These are phyloP conservation scores for Diarsia mendica DNA, from an alignment of 2,888 invertebrate species.

Conservation along the genomic window DNA sequence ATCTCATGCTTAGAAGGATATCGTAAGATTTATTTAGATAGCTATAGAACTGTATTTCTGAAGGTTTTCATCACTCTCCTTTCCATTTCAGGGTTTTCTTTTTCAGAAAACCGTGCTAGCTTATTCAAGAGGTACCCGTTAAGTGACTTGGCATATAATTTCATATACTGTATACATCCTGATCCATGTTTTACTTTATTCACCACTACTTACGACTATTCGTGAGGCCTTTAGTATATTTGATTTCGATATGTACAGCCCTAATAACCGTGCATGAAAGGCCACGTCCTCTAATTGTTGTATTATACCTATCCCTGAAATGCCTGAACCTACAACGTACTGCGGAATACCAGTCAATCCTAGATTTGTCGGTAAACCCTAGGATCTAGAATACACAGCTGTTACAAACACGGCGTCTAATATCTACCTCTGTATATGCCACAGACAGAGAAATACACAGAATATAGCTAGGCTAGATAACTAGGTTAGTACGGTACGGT, in stretches of 20 bases:
- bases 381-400: neutral
- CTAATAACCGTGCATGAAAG: neutral
- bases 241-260: neutral
- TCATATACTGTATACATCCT: too few relatives aligned
- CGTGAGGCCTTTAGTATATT: too few relatives aligned
- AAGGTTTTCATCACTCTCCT: neutral
- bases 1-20: neutral
- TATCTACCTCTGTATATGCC: neutral
- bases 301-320: neutral
- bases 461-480: neutral
- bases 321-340: neutral
- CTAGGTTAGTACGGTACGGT: too few relatives aligned
- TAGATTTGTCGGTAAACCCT: conserved; percentile 1
- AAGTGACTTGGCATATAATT: too few relatives aligned
- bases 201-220: too few relatives aligned
- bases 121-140: too few relatives aligned
- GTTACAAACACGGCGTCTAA: neutral
- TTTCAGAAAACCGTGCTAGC: neutral
- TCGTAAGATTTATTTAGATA: neutral
- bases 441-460: neutral
- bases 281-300: neutral
- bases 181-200: too few relatives aligned
- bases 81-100: neutral
- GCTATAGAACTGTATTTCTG: neutral
- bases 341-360: neutral